Base-by-base conservation (phyloP, 1,140 invertebrate species). In the Asobara japonica region DNA sequence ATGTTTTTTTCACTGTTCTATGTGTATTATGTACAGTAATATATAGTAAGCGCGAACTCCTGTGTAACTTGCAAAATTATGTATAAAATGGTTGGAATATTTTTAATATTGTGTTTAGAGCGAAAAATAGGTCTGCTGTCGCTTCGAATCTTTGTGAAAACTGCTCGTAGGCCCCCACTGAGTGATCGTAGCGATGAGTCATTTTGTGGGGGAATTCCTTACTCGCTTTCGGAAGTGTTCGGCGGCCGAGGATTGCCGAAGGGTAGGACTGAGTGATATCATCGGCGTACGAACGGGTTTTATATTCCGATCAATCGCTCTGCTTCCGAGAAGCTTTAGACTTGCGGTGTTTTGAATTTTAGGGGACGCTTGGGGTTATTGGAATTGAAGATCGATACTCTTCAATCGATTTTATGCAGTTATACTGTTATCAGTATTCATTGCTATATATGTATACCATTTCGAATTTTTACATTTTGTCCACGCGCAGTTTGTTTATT, bases 121-220 rank as follows among this genome's bases (percentile, higher is more conserved):
- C 62, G 69, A 29, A 31, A 48, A 71, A 71, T 56, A n/a, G 61
- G 10, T 30, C 25, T 31, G 7, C 64, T 64, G 38, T 38, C 61
- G 62, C 38, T 71, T 48, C 62, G 61, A 64, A 71, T 65, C 61
- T 65, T 45, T 41, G 72, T 69, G 65, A 45, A 36, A 41, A 66
- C 27, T 56, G 11, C 22, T 30, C 7, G 31, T 69, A 45, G 41
- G 36, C 65, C 65, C 70, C 41, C 33, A 41, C 27, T 38, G 61
- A 38, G n/a, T 31, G n/a, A 76, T 73, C 74, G 71, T 5, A 56
- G n/a, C 75, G 83, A 85, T 86, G 84, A 86, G 79, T 86, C 84
- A 86, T 83, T 73, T 71, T 78, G 80, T 77, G 81, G 80, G 84
- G 84, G 83, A 86, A 86, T 83, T 84, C 83, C 83, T 84, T 75